Evolutionary conservation across 2,113 vertebrate species (phyloP), one percentile per base, ranked within the genome.

Genomic region (Malurus cyaneus): DNA sequence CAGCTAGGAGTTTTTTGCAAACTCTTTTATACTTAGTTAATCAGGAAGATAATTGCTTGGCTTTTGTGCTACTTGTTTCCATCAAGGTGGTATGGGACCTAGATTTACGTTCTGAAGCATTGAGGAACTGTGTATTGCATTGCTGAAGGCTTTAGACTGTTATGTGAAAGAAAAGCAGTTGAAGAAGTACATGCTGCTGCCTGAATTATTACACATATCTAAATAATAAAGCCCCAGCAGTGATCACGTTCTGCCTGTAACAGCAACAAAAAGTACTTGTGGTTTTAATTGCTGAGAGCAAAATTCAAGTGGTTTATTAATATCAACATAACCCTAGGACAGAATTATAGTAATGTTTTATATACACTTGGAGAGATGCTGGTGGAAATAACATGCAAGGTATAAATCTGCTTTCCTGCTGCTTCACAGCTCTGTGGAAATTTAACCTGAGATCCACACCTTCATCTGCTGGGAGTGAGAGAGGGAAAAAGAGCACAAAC

Each of bases 221-320:
- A 52, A 95, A 73, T 69, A 91, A 84, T 71, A 74, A 67, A 64
- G 42, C 42, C n/a, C 54, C 44, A 66, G 67, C 18, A 2, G 0
- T 3, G 8, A 82, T 91, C 82, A 23, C 46, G 62, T 89, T 87
- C 81, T 95, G 71, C 60, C 85, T 93, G 47, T 62, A 57, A 85
- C 70, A 77, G 67, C 70, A 82, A 54, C 71, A 80, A 90, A 80
- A 83, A 41, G 44, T 80, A 66, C 82, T 92, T 83, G 71, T 80
- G 60, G 78, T 89, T 92, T 94, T 96, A 94, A 94, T 96, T 88
- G 84, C 82, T 77, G 80, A 64, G 54, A 93, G 54, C 56, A 93
- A 96, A 92, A 88, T 88, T 93, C 76, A 92, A 93, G 80, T 88
- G 88, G 66, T 90, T 92, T 96, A 67, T 93, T 95, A 93, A 70